phyloP scores from a whole-genome alignment of 2,113 vertebrate genomes.

The Boulengeromyrus knoepffleri region DNA sequence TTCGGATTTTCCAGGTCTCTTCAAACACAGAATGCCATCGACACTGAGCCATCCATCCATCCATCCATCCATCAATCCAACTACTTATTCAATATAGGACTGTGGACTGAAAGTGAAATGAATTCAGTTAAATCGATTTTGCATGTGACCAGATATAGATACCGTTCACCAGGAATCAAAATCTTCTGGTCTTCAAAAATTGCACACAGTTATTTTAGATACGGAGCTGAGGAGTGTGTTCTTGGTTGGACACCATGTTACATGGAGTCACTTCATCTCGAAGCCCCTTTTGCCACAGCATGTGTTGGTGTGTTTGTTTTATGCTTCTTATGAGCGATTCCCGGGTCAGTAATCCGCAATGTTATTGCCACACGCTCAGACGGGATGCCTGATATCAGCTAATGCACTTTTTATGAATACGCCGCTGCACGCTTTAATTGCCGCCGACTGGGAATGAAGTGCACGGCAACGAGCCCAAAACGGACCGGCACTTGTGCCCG shows the following conservation, averaged over 20 bases:
- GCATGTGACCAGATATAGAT: not conserved
- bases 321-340: not conserved
- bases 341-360: not conserved
- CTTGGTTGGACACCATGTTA: not conserved
- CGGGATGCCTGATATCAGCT: not conserved
- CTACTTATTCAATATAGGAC: not conserved
- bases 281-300: not conserved
- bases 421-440: not conserved
- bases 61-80: not conserved
- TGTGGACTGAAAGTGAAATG: not conserved
- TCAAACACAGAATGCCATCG: not conserved
- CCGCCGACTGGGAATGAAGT: constrained; percentile 22
- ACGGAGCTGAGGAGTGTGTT: not conserved
- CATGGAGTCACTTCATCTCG: not conserved
- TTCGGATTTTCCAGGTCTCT: not conserved
- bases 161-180: not conserved
- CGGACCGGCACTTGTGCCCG: constrained; percentile 51
- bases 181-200: not conserved
- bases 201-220: not conserved
- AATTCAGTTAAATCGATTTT: not conserved
- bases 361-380: not conserved
- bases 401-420: constrained; percentile 9
- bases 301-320: not conserved
- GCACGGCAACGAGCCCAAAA: constrained; percentile 28
- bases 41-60: not conserved